Percentiles rank a stretch among this genome's conserved stretches.
These are phyloP conservation scores for Esox masquinongy DNA, from an alignment of 2,797 vertebrate genomes.

Conservation along the genomic window DNA sequence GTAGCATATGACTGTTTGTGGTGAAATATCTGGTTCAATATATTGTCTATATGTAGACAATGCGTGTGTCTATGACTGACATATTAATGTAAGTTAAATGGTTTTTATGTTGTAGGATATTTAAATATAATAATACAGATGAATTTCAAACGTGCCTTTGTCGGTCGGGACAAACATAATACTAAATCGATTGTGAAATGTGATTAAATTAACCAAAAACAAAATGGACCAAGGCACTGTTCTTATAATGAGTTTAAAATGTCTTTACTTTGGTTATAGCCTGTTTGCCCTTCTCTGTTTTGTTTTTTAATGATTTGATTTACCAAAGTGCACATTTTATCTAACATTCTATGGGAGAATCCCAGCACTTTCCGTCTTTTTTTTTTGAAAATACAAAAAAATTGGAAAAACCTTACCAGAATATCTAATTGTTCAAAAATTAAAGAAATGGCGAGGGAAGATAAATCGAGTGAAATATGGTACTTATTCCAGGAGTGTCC, in stretches of 20 bases:
- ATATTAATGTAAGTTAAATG: not conserved
- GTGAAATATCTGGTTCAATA: constrained; percentile 21
- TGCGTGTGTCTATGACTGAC: not conserved
- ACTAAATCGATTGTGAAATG: not conserved
- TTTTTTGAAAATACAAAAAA: not conserved
- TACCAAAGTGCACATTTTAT: no score
- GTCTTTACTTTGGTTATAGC: no score
- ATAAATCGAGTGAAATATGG: not conserved
- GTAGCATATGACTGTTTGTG: not conserved
- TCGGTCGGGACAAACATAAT: not conserved
- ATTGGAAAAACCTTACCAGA: not conserved
- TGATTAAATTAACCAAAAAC: not conserved
- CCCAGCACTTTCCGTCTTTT: no score
- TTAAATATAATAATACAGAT: not conserved
- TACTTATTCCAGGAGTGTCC: not conserved
- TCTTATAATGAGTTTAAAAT: no score
- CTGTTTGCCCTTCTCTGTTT: no score
- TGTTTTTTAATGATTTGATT: no score
- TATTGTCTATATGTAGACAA: constrained; percentile 14
- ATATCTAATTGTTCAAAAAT: not conserved
- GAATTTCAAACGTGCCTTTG: not conserved
- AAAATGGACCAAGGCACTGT: no score
- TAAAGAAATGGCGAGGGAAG: not conserved
- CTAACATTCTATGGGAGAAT: no score
- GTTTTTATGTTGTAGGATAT: not conserved